phyloP scores from a whole-genome alignment of 2,888 invertebrate genomes.

The Sisyra nigra region DNA sequence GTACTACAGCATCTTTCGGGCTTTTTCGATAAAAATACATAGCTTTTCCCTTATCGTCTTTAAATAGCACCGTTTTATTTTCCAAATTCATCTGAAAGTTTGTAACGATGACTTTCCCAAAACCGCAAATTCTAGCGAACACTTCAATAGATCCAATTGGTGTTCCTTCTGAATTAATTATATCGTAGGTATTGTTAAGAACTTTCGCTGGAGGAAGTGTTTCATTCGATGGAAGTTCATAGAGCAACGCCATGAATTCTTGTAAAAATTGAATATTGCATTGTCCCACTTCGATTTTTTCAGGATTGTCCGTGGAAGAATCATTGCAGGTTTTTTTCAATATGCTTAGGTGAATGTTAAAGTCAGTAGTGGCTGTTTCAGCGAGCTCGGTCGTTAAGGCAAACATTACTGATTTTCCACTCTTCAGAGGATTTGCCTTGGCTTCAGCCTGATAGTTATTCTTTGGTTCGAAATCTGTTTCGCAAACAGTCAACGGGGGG shows the following conservation, averaged over 20 bases:
- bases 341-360: constrained; percentile 38
- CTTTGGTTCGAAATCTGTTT: constrained; percentile 31
- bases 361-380: constrained; percentile 31
- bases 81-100: constrained; percentile 39
- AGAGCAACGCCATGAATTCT: constrained; percentile 39
- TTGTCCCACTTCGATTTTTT: constrained; percentile 41
- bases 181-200: constrained; percentile 41
- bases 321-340: too few species aligned
- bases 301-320: constrained; percentile 37
- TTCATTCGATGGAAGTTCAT: constrained; percentile 22
- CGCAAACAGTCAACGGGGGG: constrained; percentile 41
- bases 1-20: background rate
- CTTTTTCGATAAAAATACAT: constrained; percentile 25
- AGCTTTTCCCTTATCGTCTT: constrained; percentile 27
- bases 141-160: constrained; percentile 41
- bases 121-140: constrained; percentile 46
- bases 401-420: constrained; percentile 52
- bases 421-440: constrained; percentile 27
- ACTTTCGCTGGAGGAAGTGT: constrained; percentile 37
- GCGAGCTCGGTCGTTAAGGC: constrained; percentile 38
- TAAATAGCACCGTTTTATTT: constrained; percentile 28
- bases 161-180: constrained; percentile 32
- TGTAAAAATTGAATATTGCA: constrained; percentile 40
- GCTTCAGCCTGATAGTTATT: constrained; percentile 23
- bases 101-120: constrained; percentile 44